Base-by-base conservation (phyloP, 2,888 invertebrate genomes). In the Pollenia angustigena region DNA sequence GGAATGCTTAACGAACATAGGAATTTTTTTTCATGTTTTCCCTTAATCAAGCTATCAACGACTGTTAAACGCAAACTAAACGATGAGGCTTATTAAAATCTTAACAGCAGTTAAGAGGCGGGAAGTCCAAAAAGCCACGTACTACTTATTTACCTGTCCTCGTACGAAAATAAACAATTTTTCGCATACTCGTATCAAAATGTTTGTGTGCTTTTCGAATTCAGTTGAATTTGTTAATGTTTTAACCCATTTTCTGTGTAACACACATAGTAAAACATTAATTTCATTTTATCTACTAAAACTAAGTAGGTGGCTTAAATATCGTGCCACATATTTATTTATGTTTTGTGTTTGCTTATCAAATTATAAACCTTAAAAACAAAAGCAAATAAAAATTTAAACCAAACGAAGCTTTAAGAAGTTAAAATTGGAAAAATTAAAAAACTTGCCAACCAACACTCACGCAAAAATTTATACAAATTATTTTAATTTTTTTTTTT, bases 221-320 rank as follows among this genome's bases (percentile, higher is more conserved):
- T 62, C 62, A 68, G 50, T 62, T 81, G 46, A 74, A 66, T 79
- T 76, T 83, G 80, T 87, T 18, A 79, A 83, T 80, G 48, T 80
- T 81, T 81, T 83, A 87, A 87, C 86, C 86, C 66, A 83, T 84
- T 87, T 87, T 79, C 44, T 52, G 52, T 71, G 44, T 44, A 40
- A 14, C 75, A 54, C 54, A 66, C 48, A 69, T 50, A 72, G 58
- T 62, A 18, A 72, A 78, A 78, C 75, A 81, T 81, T 81, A 87
- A 81, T 83, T 81, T 86, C 46, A 83, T 76, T 84, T 81, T 81
- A 76, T 76, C 60, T 71, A 52, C 42, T 46, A 54, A 81, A 81
- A 60, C 16, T 83, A 86, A 32, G 83, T 84, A 87, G 86, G 81
- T 87, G 60, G 80, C 54, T 84, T 78, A 54, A 52, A 71, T 62